Evolutionary conservation across 2,113 vertebrate genomes (phyloP).

Genomic region (Loxodonta africana): DNA sequence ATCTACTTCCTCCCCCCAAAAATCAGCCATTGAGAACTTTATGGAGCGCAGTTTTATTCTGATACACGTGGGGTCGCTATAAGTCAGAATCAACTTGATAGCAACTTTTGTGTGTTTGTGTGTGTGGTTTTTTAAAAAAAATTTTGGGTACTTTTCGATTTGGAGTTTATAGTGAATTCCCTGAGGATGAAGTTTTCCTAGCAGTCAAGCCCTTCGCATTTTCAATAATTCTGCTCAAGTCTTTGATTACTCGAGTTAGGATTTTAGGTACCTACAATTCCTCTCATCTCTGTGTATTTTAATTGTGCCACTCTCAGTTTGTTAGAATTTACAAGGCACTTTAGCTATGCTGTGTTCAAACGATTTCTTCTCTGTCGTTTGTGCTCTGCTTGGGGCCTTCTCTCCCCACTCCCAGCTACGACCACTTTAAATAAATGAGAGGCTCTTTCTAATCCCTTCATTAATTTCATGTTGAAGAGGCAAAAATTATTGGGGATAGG

Average conservation of each 20-base stretch:
- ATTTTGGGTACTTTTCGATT: background rate
- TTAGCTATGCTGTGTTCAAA: constrained; percentile 69
- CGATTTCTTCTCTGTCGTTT: constrained; percentile 76
- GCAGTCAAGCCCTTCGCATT: background rate
- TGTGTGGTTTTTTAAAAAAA: background rate
- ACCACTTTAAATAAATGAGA: constrained; percentile 63
- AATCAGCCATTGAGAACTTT: background rate
- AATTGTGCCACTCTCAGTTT: background rate
- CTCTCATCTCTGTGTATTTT: background rate
- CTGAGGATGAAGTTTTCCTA: background rate
- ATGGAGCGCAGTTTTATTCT: background rate
- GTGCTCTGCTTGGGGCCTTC: constrained; percentile 66
- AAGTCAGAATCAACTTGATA: background rate
- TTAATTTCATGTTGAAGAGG: background rate
- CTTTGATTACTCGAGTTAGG: constrained; percentile 49
- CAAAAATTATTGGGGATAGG: constrained; percentile 22
- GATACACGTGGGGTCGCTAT: background rate
- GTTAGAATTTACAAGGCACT: background rate
- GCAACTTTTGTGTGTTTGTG: background rate
- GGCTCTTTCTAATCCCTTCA: constrained; percentile 56
- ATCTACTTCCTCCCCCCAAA: background rate
- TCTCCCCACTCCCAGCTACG: background rate
- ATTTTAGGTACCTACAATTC: background rate
- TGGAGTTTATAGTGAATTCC: background rate
- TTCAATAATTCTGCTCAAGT: background rate